Base-by-base conservation (phyloP, 2,888 invertebrate genomes). In the Athrips mouffetella region DNA sequence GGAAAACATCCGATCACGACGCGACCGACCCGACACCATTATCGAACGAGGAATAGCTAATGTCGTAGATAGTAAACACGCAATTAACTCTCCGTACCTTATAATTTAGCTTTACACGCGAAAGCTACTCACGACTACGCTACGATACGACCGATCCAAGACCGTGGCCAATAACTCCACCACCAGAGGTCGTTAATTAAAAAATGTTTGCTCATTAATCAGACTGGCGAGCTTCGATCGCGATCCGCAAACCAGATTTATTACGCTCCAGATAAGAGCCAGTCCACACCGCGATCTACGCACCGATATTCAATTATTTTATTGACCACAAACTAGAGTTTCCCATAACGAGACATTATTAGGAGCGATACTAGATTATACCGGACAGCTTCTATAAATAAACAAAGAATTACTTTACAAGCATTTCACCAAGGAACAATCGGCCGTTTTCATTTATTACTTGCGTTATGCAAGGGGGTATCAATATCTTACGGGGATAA, bases 121-220 rank as follows among this genome's bases (percentile, higher is more conserved):
- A 73, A 73, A 73, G 68, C 66, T 45, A 35, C 42, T 44, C 29
- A 45, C 39, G 49, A 45, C 30, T 45, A 47, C 47, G 42, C 33
- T 41, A 41, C 48, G 33, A 41, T n/a, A n/a, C 33, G 35, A 29
- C 47, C 13, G 16, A 35, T 37, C 29, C 48, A 8, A 15, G 21
- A n/a, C 8, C 23, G 15, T 59, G 54, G 60, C 65, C 70, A 67
- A 69, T 72, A 73, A 70, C 59, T 65, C 63, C 62, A 51, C 42
- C 55, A 50, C 56, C 55, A 57, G 46, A 53, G 59, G 57, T 73
- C 71, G 70, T 79, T 76, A 80, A 81, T 80, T 79, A 80, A 79
- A 76, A 80, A 79, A 68, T 70, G 67, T 65, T 64, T 53, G 60
- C 65, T 72, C 78, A 77, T 81, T 80, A 75, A 81, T 80, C 77